Conservation (phyloP, 2,888 invertebrate genomes). For the Spisula solida region DNA sequence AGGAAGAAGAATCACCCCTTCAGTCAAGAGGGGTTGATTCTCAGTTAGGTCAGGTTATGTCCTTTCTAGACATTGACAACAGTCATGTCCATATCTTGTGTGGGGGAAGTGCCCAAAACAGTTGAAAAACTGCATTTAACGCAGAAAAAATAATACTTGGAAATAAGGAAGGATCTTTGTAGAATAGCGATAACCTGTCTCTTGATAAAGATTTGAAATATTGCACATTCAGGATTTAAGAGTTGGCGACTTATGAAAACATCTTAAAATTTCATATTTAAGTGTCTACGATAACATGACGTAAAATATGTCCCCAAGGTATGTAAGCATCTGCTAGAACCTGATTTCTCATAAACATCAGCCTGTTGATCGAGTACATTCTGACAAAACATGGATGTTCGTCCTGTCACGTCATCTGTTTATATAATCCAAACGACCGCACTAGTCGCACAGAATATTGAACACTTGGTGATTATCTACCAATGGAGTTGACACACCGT, state of each 20-base stretch:
- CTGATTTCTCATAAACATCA: not conserved
- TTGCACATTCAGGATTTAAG: not conserved
- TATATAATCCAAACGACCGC: not conserved
- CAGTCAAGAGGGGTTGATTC: too few relatives aligned
- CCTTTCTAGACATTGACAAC: too few relatives aligned
- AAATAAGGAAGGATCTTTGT: too few relatives aligned
- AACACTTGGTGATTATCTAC: not conserved
- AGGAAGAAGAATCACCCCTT: too few relatives aligned
- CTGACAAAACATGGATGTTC: not conserved
- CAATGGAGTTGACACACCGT: not conserved
- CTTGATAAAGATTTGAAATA: too few relatives aligned
- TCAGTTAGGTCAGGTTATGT: too few relatives aligned
- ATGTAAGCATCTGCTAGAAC: not conserved
- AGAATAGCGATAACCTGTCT: too few relatives aligned
- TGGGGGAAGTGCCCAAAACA: too few relatives aligned
- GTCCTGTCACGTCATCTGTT: not conserved
- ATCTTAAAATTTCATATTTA: not conserved
- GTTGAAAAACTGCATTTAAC: too few relatives aligned
- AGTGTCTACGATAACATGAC: not conserved
- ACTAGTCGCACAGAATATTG: not conserved
- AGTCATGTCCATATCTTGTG: too few relatives aligned
- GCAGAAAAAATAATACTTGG: too few relatives aligned
- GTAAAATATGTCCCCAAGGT: not conserved
- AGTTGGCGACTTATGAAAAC: not conserved
- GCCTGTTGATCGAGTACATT: not conserved